Base-by-base conservation (phyloP, 1,140 invertebrate genomes). In the Diabrotica virgifera region DNA sequence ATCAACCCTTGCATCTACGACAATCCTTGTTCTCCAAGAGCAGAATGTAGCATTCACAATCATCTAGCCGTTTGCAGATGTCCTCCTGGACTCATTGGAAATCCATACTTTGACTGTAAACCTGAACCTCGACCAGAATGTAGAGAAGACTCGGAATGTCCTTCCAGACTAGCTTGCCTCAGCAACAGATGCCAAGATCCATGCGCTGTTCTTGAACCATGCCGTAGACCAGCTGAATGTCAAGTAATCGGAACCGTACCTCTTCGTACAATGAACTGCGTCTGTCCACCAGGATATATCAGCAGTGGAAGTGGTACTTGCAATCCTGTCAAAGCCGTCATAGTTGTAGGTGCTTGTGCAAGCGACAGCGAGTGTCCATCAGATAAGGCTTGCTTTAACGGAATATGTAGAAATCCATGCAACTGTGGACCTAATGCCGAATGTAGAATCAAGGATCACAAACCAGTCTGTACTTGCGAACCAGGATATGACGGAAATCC, bases 231-330 rank as follows among this genome's bases (percentile, higher is more conserved):
- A 51, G 87, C 93, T 0, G 84, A 86, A 52, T 96, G 94, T 76
- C 84, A 89, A 78, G 92, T 95, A 0, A 84, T 91, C 14, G 85
- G 90, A 9, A 90, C 92, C 2, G 77, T 88, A 13, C 93, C 94
- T 0, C 88, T 95, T 1, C 83, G 92, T 53, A 94, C 93, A 0
- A 93, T 96, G 91, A 84, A 93, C 9, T 96, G 94, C 72, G 85
- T 90, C 0, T 96, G 94, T 74, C 92, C 93, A 13, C 88, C 88
- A 64, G 92, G 93, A n/a, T 95, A 93, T 70, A 86, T 93, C 0
- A 93, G 90, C 76, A 89, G 86, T 69, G 90, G 91, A 60, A 93
- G 88, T 70, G 92, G 90, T 56, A 87, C 86, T 51, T 93, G 91
- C 74, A 85, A 88, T 64, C 84, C 90, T 2, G 87, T 86, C 2